phyloP scores from a whole-genome alignment of 2,113 vertebrate species.

The Callospermophilus lateralis region DNA sequence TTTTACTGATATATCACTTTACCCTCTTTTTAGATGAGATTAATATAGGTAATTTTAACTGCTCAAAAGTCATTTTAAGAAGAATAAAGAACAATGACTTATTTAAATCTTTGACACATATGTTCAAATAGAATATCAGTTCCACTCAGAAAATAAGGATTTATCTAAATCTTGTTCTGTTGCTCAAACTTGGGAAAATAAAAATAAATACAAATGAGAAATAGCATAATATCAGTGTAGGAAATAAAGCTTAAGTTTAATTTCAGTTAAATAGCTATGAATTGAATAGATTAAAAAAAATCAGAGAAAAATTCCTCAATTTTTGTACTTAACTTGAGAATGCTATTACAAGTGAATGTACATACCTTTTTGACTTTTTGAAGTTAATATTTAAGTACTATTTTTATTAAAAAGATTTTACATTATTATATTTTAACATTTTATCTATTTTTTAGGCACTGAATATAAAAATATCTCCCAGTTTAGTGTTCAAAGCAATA shows the following conservation, averaged over 20 bases:
- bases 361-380: not conserved
- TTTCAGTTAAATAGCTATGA: not conserved
- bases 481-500: not conserved
- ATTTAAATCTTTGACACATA: conserved; percentile 50
- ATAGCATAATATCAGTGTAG: not conserved
- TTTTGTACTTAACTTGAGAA: not conserved
- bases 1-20: conserved; percentile 84
- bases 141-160: conserved; percentile 47
- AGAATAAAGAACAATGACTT: conserved; percentile 41
- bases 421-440: not conserved
- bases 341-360: not conserved
- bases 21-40: conserved; percentile 79
- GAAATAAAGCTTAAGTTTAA: conserved; percentile 31
- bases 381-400: not conserved
- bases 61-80: conserved; percentile 32
- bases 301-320: not conserved
- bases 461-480: not conserved
- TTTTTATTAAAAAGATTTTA: not conserved
- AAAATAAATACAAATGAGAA: conserved; percentile 46
- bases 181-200: conserved; percentile 31
- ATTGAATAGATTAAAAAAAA: not conserved
- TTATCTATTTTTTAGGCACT: not conserved
- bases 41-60: conserved; percentile 79
- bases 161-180: conserved; percentile 37
- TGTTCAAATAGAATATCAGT: conserved; percentile 60